Evolutionary conservation across 2,797 vertebrate genomes (phyloP).

Genomic region (Synanceia verrucosa): DNA sequence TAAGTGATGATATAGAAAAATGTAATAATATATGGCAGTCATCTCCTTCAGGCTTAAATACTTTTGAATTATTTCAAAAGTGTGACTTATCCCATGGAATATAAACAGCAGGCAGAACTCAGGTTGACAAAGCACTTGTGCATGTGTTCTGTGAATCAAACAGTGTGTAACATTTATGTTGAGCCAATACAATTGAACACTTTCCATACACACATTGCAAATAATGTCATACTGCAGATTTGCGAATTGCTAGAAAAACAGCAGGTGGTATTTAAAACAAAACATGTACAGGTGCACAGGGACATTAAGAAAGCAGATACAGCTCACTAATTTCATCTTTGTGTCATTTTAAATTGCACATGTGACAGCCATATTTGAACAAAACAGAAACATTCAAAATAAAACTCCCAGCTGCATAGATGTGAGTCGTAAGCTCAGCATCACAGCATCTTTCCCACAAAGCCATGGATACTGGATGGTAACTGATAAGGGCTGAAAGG

Average conservation of each 20-base stretch:
- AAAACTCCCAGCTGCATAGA: background rate
- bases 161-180: background rate
- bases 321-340: background rate
- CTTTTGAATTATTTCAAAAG: background rate
- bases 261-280: background rate
- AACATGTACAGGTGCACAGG: background rate
- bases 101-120: background rate
- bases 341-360: background rate
- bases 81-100: background rate
- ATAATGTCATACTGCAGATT: background rate
- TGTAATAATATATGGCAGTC: background rate
- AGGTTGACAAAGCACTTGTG: background rate
- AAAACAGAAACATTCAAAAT: background rate
- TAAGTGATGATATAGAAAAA: background rate
- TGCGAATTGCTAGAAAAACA: background rate
- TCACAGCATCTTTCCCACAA: background rate
- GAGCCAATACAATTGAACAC: background rate
- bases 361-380: background rate
- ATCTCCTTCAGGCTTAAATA: background rate
- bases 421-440: conserved; percentile 4
- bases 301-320: background rate
- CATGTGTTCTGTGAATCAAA: conserved; percentile 1
- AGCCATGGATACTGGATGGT: background rate
- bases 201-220: background rate
- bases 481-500: conserved; percentile 9